Conservation (phyloP, 2,797 vertebrate species). For the Sarcoramphus papa region DNA sequence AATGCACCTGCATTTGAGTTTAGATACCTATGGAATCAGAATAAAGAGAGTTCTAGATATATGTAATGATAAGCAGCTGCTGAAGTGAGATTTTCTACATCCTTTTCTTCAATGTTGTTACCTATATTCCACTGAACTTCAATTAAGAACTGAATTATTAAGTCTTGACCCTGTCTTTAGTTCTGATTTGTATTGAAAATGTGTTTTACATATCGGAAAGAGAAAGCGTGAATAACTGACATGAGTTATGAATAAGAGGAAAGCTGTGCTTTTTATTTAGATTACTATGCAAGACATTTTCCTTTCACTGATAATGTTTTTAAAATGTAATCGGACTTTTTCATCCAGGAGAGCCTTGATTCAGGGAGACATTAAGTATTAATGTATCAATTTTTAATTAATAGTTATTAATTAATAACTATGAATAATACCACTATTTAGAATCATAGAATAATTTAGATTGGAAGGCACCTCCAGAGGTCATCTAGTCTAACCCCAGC, state of each 20-base stretch:
- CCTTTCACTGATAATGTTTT: constrained; percentile 14
- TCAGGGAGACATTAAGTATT: background rate
- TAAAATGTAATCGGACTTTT: background rate
- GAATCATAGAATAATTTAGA: background rate
- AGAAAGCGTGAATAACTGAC: background rate
- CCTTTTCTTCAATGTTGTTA: background rate
- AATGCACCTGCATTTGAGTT: background rate
- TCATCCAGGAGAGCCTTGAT: background rate
- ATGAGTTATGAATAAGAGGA: background rate
- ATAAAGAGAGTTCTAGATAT: background rate
- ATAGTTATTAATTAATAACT: background rate
- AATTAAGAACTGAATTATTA: constrained; percentile 35
- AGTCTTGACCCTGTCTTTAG: constrained; percentile 16
- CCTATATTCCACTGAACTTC: constrained; percentile 13
- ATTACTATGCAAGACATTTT: constrained; percentile 28
- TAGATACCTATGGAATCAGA: background rate
- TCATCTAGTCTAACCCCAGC: background rate
- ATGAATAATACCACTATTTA: background rate
- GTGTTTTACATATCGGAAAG: background rate
- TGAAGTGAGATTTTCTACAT: constrained; percentile 31
- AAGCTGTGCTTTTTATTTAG: constrained; percentile 26
- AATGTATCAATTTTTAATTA: background rate
- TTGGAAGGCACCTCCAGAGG: background rate
- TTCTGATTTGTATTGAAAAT: constrained; percentile 33
- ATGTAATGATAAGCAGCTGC: background rate